phyloP scores from a whole-genome alignment of 1,140 invertebrate genomes.

The Berghia stephanieae region DNA sequence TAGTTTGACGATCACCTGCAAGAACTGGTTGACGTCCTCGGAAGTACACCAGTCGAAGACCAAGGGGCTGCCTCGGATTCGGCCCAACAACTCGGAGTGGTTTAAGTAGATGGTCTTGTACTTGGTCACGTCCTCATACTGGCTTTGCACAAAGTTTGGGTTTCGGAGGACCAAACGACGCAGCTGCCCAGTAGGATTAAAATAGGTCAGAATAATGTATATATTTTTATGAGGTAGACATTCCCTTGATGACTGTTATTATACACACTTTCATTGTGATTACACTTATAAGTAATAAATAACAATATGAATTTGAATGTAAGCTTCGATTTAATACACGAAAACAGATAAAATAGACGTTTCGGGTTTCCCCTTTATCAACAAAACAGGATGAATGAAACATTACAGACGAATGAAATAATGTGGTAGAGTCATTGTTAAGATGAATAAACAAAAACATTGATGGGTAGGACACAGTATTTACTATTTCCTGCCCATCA shows the following conservation, averaged over 20 bases:
- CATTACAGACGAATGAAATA: too few species aligned
- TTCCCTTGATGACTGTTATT: too few species aligned
- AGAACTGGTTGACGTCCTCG: too few species aligned
- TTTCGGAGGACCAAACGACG: constrained; percentile 6
- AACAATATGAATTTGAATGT: too few species aligned
- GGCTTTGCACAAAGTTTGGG: neutral
- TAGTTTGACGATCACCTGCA: too few species aligned
- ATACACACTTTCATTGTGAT: neutral
- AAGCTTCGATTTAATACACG: too few species aligned
- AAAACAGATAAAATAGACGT: neutral
- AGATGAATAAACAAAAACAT: too few species aligned
- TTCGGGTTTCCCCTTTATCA: neutral
- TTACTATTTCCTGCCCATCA: too few species aligned
- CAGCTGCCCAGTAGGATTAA: neutral
- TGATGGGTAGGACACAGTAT: too few species aligned
- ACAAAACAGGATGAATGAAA: too few species aligned
- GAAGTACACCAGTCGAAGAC: constrained; percentile 5
- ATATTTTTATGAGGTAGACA: neutral
- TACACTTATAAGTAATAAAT: too few species aligned
- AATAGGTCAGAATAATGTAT: neutral
- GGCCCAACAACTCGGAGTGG: neutral
- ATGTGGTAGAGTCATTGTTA: too few species aligned
- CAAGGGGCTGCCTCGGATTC: neutral
- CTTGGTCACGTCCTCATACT: neutral
- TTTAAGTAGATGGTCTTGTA: constrained; percentile 19